Percentiles rank a stretch among this genome's conserved stretches.
Evolutionary conservation across 2,797 vertebrate species (phyloP).

Genomic region (Coregonus sp.): DNA sequence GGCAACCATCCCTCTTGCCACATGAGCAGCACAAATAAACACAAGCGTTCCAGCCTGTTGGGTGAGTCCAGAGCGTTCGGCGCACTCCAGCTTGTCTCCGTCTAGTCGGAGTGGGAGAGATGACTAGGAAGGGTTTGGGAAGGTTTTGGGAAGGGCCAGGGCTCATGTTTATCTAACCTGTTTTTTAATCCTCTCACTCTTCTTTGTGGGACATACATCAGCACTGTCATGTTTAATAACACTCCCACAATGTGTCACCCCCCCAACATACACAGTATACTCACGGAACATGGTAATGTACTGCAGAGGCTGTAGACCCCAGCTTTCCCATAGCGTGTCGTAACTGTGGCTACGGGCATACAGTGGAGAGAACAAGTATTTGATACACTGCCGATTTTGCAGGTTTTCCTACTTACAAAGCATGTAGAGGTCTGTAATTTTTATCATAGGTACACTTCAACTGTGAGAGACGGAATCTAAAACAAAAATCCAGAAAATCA

Average conservation of each 20-base stretch:
- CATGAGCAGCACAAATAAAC: slow-evolving; percentile 68
- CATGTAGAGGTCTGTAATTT: no score
- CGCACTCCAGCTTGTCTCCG: slow-evolving; percentile 59
- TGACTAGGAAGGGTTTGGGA: slow-evolving; percentile 46
- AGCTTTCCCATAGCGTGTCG: slow-evolving; percentile 77
- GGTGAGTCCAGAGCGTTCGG: slow-evolving; percentile 41
- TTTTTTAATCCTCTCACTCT: slow-evolving; percentile 54
- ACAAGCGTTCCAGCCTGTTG: slow-evolving; percentile 40
- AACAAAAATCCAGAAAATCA: no score
- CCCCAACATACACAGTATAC: slow-evolving; percentile 36
- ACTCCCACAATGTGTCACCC: neutral
- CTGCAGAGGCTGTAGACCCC: slow-evolving; percentile 73
- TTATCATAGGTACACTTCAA: no score
- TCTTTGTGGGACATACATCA: slow-evolving; percentile 33
- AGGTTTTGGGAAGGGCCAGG: slow-evolving; percentile 58
- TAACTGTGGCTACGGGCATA: slow-evolving; percentile 67
- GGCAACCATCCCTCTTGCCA: slow-evolving; percentile 21
- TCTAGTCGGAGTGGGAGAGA: slow-evolving; percentile 56
- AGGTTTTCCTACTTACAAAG: no score
- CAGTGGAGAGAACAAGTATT: neutral
- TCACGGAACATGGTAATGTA: slow-evolving; percentile 82
- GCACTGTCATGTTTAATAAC: neutral
- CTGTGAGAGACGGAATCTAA: no score
- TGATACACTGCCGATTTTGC: no score
- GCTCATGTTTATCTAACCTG: slow-evolving; percentile 57